phyloP scores from a whole-genome alignment of 1,140 invertebrate species.

The Catajapyx aquilonaris region DNA sequence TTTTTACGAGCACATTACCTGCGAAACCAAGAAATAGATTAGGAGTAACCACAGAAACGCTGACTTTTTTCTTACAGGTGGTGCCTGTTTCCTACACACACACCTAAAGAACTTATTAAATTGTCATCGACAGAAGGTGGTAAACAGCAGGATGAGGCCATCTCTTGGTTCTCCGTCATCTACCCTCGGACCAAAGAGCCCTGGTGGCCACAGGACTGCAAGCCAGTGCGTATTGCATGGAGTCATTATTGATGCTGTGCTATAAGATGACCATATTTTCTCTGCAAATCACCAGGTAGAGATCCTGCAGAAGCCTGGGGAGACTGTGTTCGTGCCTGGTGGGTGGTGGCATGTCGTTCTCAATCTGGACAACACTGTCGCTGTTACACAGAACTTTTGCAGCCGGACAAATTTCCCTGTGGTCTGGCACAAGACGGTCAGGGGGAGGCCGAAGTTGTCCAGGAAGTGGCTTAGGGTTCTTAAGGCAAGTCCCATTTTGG shows the following conservation, averaged over 20 bases:
- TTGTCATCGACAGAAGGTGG: slow-evolving; percentile 71
- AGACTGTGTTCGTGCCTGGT: slow-evolving; percentile 95
- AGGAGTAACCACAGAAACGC: too few relatives aligned
- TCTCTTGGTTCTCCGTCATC: slow-evolving; percentile 93
- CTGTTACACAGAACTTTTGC: slow-evolving; percentile 96
- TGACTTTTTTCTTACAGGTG: too few relatives aligned
- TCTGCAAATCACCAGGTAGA: too few relatives aligned
- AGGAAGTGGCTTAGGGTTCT: slow-evolving; percentile 56
- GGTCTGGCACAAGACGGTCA: slow-evolving; percentile 95
- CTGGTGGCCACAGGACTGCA: slow-evolving; percentile 75
- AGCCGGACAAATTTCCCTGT: slow-evolving; percentile 89
- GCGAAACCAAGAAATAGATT: too few relatives aligned
- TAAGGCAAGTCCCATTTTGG: slow-evolving; percentile 32
- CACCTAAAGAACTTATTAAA: slow-evolving; percentile 86
- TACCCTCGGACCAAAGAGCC: slow-evolving; percentile 84
- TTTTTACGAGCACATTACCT: too few relatives aligned
- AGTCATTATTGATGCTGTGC: too few relatives aligned
- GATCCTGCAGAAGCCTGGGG: slow-evolving; percentile 89
- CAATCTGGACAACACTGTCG: slow-evolving; percentile 87
- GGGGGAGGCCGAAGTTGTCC: slow-evolving; percentile 84
- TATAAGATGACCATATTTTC: too few relatives aligned
- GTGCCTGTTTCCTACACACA: slow-evolving; percentile 95
- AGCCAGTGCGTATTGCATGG: slow-evolving; percentile 56
- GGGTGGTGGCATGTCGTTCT: slow-evolving; percentile 99
- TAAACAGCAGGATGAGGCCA: slow-evolving; percentile 91